Conservation (phyloP, 2,888 invertebrate species). For the Synergus japonicus region DNA sequence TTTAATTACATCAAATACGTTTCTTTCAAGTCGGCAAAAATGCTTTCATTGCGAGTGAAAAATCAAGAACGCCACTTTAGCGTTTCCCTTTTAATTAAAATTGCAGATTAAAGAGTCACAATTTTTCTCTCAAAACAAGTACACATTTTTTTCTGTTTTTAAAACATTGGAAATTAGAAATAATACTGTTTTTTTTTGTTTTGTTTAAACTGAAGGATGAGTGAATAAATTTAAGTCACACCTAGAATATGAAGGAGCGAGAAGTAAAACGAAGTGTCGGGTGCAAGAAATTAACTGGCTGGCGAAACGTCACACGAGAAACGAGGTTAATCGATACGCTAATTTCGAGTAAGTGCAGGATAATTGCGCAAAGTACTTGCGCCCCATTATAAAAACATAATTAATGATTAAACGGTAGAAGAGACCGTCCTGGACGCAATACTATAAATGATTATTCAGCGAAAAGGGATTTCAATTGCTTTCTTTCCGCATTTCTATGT, state of each 20-base stretch:
- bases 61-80: neutral
- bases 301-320: constrained; percentile 47
- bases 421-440: constrained; percentile 46
- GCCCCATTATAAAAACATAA: constrained; percentile 58
- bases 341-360: constrained; percentile 64
- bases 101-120: neutral
- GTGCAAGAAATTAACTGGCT: constrained; percentile 36
- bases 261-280: neutral
- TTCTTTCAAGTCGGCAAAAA: neutral
- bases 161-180: neutral
- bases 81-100: neutral
- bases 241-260: neutral
- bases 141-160: neutral
- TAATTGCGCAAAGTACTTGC: constrained; percentile 62
- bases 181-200: neutral
- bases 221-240: neutral
- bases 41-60: constrained; percentile 4
- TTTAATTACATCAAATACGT: constrained; percentile 2
- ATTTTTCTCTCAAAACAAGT: neutral
- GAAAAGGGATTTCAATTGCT: neutral
- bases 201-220: neutral
- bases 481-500: neutral
- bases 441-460: constrained; percentile 51
- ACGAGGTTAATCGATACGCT: constrained; percentile 66
- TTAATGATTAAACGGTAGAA: constrained; percentile 61